Percentiles rank a stretch among this genome's conserved stretches.
Evolutionary conservation across 2,888 invertebrate species (phyloP).

Genomic region (Norana najaformis): DNA sequence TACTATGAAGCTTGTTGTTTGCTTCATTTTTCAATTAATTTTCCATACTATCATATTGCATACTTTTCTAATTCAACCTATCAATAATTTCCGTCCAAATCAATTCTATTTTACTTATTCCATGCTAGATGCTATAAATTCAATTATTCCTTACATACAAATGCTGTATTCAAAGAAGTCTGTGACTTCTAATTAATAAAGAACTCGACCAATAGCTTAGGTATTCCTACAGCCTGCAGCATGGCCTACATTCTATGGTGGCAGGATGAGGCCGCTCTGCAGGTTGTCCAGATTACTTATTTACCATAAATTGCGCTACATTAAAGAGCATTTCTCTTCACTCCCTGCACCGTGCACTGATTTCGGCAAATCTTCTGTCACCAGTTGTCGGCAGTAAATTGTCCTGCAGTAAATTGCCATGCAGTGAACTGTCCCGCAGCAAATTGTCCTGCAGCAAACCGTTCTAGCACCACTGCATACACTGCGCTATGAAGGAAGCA

Average conservation of each 20-base stretch:
- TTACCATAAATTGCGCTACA: slow-evolving; percentile 5
- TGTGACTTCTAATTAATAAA: neutral
- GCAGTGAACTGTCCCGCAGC: neutral
- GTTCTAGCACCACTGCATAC: neutral
- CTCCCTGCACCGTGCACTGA: neutral
- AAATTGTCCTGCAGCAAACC: neutral
- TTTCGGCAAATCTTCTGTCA: neutral
- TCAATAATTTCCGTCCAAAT: too few relatives aligned
- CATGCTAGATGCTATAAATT: too few relatives aligned
- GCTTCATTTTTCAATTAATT: too few relatives aligned
- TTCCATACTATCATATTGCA: too few relatives aligned
- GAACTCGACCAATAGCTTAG: neutral
- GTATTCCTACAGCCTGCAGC: neutral
- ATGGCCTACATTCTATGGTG: neutral
- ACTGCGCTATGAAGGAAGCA: neutral
- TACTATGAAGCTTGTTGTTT: too few relatives aligned
- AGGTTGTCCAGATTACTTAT: slow-evolving; percentile 13
- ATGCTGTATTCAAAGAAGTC: neutral
- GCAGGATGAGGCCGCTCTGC: neutral
- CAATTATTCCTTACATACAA: too few relatives aligned
- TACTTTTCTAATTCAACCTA: too few relatives aligned
- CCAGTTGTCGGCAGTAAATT: neutral
- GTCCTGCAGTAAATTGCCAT: neutral
- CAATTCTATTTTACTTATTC: too few relatives aligned
- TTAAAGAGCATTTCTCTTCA: neutral